phyloP scores from a whole-genome alignment of 2,113 vertebrate species.

The Amazona guildingii region DNA sequence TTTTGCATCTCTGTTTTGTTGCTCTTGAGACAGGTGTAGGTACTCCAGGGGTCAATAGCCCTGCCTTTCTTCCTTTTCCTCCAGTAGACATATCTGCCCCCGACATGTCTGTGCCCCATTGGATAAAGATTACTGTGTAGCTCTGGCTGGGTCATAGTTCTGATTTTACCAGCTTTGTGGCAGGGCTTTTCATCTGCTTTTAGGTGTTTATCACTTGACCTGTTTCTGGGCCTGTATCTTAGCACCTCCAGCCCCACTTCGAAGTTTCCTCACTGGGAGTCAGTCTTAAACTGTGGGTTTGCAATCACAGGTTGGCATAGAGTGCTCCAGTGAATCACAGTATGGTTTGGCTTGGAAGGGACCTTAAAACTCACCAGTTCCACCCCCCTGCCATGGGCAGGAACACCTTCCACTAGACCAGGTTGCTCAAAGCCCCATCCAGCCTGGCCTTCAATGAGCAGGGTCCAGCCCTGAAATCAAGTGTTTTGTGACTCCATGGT shows the following conservation, averaged over 20 bases:
- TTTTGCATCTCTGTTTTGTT: not conserved
- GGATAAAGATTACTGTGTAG: not conserved
- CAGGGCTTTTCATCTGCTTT: not conserved
- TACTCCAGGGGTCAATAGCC: not conserved
- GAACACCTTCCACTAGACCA: not conserved
- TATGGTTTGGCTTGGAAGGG: not conserved
- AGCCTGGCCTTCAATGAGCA: not conserved
- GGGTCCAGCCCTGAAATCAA: not conserved
- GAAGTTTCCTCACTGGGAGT: not conserved
- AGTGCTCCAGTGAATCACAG: rapidly evolving
- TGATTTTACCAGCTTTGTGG: not conserved
- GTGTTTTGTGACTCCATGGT: not conserved
- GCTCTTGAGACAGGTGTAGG: not conserved
- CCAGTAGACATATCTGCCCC: not conserved
- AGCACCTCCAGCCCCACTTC: not conserved
- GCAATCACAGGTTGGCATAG: rapidly evolving
- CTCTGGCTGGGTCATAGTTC: not conserved
- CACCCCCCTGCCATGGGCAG: not conserved
- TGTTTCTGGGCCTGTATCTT: not conserved
- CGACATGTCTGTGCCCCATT: not conserved
- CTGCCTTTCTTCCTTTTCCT: not conserved
- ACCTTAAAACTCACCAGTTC: not conserved
- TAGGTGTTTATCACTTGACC: not conserved
- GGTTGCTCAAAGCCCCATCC: not conserved
- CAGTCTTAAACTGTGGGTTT: rapidly evolving